Conservation (phyloP, 2,888 invertebrate genomes). For the Heliconius charithonia region DNA sequence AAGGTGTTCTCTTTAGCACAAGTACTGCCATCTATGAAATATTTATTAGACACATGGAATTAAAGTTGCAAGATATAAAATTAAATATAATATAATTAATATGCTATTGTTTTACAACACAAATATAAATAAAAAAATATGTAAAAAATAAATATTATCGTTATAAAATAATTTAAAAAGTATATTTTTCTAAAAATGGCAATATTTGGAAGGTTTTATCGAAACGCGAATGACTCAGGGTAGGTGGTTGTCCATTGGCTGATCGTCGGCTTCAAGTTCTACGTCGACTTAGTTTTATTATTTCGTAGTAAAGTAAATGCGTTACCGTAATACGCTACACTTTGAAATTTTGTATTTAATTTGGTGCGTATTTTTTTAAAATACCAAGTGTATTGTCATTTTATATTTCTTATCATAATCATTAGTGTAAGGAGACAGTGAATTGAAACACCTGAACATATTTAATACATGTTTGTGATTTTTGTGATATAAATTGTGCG, state of each 20-base stretch:
- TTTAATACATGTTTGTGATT: conserved; percentile 69
- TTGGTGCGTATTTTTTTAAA: conserved; percentile 46
- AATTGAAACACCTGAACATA: conserved; percentile 51
- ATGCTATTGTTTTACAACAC: neutral
- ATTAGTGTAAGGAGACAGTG: conserved; percentile 59
- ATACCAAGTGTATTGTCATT: conserved; percentile 58
- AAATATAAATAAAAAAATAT: neutral
- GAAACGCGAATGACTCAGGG: conserved; percentile 37
- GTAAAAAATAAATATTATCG: neutral
- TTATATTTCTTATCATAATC: conserved; percentile 52
- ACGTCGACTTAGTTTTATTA: conserved; percentile 46
- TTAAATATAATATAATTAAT: neutral
- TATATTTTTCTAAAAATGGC: conserved; percentile 27
- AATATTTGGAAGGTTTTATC: conserved; percentile 25
- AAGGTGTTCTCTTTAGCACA: neutral
- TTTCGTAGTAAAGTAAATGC: conserved; percentile 47
- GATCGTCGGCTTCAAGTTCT: conserved; percentile 35
- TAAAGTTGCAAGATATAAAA: conserved; percentile 1
- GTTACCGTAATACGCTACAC: conserved; percentile 43
- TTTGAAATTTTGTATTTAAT: conserved; percentile 48
- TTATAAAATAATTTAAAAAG: neutral
- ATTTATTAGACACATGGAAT: neutral
- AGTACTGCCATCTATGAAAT: conserved; percentile 34
- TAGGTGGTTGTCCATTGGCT: conserved; percentile 35
- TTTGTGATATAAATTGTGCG: conserved; percentile 69